phyloP scores from a whole-genome alignment of 2,888 invertebrate species.

The Metacarcinus magister region DNA sequence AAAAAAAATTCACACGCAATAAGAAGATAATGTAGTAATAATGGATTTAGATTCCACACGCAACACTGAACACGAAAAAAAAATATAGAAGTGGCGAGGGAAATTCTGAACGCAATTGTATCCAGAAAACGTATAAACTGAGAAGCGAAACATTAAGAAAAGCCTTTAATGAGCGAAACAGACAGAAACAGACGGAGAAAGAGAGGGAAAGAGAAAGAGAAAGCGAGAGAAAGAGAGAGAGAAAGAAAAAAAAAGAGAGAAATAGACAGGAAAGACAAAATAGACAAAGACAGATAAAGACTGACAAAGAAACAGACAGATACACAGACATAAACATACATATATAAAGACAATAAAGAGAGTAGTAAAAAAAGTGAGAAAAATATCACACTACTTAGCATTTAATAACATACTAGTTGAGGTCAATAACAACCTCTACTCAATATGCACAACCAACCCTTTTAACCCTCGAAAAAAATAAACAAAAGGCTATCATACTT shows the following conservation, averaged over 20 bases:
- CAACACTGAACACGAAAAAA: not conserved
- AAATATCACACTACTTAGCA: no score
- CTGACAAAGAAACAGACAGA: slow-evolving; percentile 33
- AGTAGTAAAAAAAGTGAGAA: no score
- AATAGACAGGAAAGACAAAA: not conserved
- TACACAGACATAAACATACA: not conserved
- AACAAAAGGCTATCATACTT: no score
- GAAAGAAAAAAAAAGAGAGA: not conserved
- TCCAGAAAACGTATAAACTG: not conserved
- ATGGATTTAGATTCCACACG: not conserved
- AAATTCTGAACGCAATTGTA: not conserved
- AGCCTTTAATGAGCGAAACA: not conserved
- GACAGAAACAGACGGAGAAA: slow-evolving; percentile 40
- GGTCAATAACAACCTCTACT: no score
- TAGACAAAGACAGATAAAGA: slow-evolving; percentile 32
- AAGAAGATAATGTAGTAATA: not conserved
- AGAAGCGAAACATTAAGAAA: not conserved
- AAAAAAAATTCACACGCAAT: not conserved
- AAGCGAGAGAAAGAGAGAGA: not conserved
- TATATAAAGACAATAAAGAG: no score
- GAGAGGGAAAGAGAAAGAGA: slow-evolving; percentile 63
- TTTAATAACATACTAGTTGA: no score
- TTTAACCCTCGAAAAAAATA: no score
- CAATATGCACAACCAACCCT: no score
- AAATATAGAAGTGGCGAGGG: not conserved